Percentiles rank a stretch among this genome's conserved stretches.
phyloP scores from a whole-genome alignment of 2,888 invertebrate genomes.

The Tortrix viridana region DNA sequence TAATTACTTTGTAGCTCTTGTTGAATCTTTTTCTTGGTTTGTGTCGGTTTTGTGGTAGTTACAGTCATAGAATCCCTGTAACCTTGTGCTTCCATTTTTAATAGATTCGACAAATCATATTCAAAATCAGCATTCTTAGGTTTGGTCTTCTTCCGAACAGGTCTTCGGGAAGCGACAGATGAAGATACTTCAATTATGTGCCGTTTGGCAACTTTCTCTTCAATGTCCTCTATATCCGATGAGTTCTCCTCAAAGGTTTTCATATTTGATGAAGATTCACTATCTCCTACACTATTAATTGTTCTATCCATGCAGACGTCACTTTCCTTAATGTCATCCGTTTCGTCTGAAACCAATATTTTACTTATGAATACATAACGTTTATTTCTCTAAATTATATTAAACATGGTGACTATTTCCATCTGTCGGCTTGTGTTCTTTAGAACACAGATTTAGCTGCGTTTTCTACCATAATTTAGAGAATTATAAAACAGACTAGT shows the following conservation, averaged over 20 bases:
- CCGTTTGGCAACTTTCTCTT: conserved; percentile 62
- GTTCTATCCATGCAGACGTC: conserved; percentile 52
- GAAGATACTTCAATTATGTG: conserved; percentile 44
- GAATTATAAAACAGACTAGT: background rate
- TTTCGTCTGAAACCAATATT: conserved; percentile 57
- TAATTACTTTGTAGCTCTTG: conserved; percentile 55
- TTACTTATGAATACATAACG: no score
- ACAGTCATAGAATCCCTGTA: conserved; percentile 68
- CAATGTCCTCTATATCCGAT: conserved; percentile 73
- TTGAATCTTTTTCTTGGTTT: conserved; percentile 63
- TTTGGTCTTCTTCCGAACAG: conserved; percentile 87
- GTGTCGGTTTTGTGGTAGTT: conserved; percentile 54
- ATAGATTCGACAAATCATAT: conserved; percentile 86
- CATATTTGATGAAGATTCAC: conserved; percentile 54
- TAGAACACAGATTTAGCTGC: no score
- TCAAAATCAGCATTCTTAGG: conserved; percentile 88
- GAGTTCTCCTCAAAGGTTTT: conserved; percentile 77
- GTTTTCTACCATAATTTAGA: no score
- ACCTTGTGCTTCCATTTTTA: conserved; percentile 81
- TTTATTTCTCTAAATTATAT: no score
- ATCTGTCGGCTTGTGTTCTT: no score
- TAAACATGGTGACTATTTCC: no score
- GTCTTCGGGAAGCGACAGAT: conserved; percentile 75
- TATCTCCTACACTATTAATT: conserved; percentile 49
- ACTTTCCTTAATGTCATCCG: conserved; percentile 52